phyloP scores from a whole-genome alignment of 2,113 vertebrate genomes.

The Podiceps cristatus region DNA sequence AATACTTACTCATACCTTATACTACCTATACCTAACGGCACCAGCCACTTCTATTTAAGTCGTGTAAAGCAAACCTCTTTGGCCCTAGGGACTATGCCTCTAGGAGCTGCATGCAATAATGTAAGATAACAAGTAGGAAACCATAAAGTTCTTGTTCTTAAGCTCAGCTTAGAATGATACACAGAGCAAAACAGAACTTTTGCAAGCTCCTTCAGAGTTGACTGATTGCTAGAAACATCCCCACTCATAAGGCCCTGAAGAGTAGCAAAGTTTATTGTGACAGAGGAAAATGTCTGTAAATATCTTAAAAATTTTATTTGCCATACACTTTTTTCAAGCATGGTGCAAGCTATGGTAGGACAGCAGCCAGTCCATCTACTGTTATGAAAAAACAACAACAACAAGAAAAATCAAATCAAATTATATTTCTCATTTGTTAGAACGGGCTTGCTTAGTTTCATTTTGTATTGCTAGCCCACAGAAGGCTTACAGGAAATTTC shows the following conservation, averaged over 20 bases:
- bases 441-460: slow-evolving; percentile 48
- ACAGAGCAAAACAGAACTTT: neutral
- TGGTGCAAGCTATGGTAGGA: neutral
- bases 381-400: neutral
- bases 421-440: slow-evolving; percentile 17
- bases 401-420: neutral
- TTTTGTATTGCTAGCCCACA: slow-evolving; percentile 69
- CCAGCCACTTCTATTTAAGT: neutral
- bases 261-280: neutral
- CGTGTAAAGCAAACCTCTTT: neutral
- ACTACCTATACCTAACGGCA: neutral
- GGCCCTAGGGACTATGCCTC: neutral
- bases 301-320: neutral
- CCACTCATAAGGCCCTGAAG: neutral
- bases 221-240: neutral
- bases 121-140: neutral
- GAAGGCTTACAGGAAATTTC: slow-evolving; percentile 80
- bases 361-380: neutral
- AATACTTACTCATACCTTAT: neutral
- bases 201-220: neutral
- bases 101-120: neutral
- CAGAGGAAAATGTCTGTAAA: neutral
- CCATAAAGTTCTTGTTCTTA: neutral
- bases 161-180: neutral
- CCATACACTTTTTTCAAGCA: neutral